Evolutionary conservation across 1,140 invertebrate species (phyloP), one percentile per base, ranked within the genome.

Genomic region (Drosophila nigrodunni): DNA sequence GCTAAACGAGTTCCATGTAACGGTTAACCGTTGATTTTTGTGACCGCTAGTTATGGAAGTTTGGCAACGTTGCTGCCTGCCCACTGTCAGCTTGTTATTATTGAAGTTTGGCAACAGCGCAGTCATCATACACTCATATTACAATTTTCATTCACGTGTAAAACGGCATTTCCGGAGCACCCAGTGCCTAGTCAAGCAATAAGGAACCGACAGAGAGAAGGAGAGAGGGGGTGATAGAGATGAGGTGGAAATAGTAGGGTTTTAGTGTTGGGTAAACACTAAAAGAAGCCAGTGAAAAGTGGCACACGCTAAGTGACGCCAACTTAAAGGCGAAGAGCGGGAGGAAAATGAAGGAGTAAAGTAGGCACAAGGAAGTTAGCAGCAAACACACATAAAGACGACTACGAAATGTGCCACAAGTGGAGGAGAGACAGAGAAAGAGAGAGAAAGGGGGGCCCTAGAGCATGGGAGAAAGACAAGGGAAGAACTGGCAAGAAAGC

Each of bases 141-240:
- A 72, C 60, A 41, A 67, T 81, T 90, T 86, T 88, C 82, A 91
- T 91, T 91, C 85, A 91, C 82, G 90, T 90, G 90, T 91, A 87
- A 87, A 89, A 81, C 89, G 85, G 77, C 82, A 91, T 87, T 89
- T 91, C 90, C 90, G 90, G 77, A 75, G 43, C 37, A 60, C 66
- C 68, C 73, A 75, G 35, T 35, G 54, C 54, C 37, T 57, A 57
- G 35, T 57, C 54, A 57, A 43, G 54, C 54, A 21, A 41, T 21
- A 57, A 39, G 54, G 35, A 13, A 34, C 30, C 8, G 5, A 9
- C 11, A 21, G 25, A 54, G n/a, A 25, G 72, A 68, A 50, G 58
- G 52, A 46, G 35, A 44, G 44, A 34, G 18, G 18, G 67, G 25
- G 7, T 41, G 41, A 30, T 30, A 0, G 25, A 30, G 25, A 30